Conservation (phyloP, 2,113 vertebrate genomes). For the Guaruba guarouba region DNA sequence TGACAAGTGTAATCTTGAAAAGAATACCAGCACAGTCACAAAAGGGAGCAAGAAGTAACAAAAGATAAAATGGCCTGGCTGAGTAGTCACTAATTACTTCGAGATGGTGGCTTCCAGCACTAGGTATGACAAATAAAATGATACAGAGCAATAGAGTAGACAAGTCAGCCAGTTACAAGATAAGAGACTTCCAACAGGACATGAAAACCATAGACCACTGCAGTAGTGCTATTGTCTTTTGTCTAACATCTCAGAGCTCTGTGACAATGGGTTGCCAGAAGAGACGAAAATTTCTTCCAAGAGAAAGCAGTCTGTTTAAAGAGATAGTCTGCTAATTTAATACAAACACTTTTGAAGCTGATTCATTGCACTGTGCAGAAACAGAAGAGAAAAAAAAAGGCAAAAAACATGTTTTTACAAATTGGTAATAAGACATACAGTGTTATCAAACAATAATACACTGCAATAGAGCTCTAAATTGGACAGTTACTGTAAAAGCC, state of each 20-base stretch:
- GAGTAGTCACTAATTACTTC: background rate
- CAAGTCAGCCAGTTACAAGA: background rate
- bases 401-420: background rate
- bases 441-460: background rate
- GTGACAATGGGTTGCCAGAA: background rate
- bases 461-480: background rate
- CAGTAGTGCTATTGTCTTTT: background rate
- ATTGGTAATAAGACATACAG: background rate
- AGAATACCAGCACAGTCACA: background rate
- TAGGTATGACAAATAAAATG: background rate
- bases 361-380: background rate
- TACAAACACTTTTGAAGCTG: background rate
- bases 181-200: background rate
- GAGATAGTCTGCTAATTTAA: background rate
- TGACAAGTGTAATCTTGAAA: background rate
- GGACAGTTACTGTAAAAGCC: background rate
- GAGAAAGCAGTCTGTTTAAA: background rate
- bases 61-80: background rate
- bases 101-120: background rate
- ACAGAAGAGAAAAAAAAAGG: background rate
- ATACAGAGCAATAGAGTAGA: background rate
- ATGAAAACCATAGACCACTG: background rate
- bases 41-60: background rate
- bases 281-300: background rate
- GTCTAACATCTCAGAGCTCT: background rate